These are phyloP conservation scores for Odontophorus gujanensis DNA, from an alignment of 2,113 vertebrate genomes.

Conservation along the genomic window DNA sequence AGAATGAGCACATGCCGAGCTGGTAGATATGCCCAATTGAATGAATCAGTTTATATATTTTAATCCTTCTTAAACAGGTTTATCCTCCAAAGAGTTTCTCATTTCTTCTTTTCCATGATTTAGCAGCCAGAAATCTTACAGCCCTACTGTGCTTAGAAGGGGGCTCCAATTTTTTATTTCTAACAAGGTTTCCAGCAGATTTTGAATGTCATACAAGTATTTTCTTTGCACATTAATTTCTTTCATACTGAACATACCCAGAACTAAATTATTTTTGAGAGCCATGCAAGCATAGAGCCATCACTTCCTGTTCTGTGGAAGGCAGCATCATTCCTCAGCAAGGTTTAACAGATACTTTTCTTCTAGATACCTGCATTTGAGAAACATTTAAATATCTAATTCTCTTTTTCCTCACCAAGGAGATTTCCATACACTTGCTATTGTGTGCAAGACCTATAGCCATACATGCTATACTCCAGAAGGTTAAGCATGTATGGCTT, in stretches of 20 bases:
- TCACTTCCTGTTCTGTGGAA: neutral
- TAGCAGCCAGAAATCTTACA: constrained; percentile 69
- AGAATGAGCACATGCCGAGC: constrained; percentile 69
- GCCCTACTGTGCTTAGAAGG: constrained; percentile 72
- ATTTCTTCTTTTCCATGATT: constrained; percentile 73
- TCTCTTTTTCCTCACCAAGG: neutral
- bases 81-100: constrained; percentile 73
- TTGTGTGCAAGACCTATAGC: neutral
- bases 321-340: neutral
- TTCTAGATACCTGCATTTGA: neutral
- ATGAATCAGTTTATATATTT: constrained; percentile 76
- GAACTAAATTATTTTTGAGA: constrained; percentile 51
- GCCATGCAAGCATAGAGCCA: neutral
- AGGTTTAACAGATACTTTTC: neutral
- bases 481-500: neutral
- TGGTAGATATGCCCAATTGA: constrained; percentile 64
- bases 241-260: constrained; percentile 50
- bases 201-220: constrained; percentile 71
- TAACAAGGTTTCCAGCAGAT: constrained; percentile 78
- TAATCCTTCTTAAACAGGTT: constrained; percentile 78
- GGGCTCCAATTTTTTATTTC: constrained; percentile 67
- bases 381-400: neutral
- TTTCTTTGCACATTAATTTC: constrained; percentile 70
- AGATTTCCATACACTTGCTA: neutral
- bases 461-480: neutral